Evolutionary conservation across 2,888 invertebrate species (phyloP).

Genomic region (Protophormia terraenovae): DNA sequence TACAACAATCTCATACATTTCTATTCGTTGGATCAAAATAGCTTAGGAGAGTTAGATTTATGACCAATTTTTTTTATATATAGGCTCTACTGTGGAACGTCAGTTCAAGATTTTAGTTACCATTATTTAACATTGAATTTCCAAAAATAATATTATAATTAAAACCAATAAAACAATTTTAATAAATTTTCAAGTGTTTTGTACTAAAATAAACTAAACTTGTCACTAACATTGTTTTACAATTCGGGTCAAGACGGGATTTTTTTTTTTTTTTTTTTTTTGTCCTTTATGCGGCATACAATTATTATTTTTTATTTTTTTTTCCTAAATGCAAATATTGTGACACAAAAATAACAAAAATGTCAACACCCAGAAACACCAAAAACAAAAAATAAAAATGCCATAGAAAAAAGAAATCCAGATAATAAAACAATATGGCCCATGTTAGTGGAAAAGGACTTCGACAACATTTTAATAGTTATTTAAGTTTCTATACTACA

Average conservation of each 20-base stretch:
- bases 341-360: slow-evolving; percentile 53
- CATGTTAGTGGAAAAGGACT: slow-evolving; percentile 28
- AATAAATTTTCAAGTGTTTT: slow-evolving; percentile 1
- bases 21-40: too few species aligned
- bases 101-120: too few species aligned
- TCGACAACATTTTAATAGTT: slow-evolving; percentile 59
- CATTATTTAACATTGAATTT: too few species aligned
- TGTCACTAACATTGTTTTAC: slow-evolving; percentile 54
- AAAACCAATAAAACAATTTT: neutral
- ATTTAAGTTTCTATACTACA: slow-evolving; percentile 59
- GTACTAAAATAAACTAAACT: slow-evolving; percentile 46
- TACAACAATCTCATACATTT: too few species aligned
- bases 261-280: neutral
- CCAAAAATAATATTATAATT: neutral
- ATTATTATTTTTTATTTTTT: neutral
- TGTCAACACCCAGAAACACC: slow-evolving; percentile 52
- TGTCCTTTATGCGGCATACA: neutral
- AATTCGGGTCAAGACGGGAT: slow-evolving; percentile 50
- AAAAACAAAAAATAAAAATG: neutral
- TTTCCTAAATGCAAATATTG: slow-evolving; percentile 52
- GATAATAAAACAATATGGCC: slow-evolving; percentile 62
- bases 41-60: too few species aligned
- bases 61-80: too few species aligned
- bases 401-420: neutral
- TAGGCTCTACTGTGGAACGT: too few species aligned